phyloP scores from a whole-genome alignment of 2,797 vertebrate species.

The Phoeniculus purpureus region DNA sequence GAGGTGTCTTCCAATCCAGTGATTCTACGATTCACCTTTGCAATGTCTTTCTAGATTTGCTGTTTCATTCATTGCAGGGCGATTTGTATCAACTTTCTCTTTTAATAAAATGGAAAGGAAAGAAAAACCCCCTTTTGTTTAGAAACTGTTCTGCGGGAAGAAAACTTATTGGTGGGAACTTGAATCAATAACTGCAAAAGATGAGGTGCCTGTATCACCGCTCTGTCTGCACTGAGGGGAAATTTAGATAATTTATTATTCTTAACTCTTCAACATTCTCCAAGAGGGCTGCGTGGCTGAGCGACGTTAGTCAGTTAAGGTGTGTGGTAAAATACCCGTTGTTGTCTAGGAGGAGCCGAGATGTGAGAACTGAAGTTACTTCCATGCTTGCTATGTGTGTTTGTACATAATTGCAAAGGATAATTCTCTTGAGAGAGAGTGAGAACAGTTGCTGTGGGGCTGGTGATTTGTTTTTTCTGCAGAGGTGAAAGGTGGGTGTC shows the following conservation, averaged over 20 bases:
- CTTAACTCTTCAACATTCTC: neutral
- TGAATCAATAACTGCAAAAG: neutral
- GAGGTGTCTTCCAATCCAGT: too few relatives aligned
- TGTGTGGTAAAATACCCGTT: neutral
- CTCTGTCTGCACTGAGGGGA: neutral
- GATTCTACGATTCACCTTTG: neutral
- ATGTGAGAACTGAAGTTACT: neutral
- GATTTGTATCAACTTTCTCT: neutral
- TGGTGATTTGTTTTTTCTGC: neutral
- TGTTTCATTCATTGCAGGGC: neutral
- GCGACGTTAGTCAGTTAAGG: neutral
- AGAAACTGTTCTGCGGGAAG: neutral
- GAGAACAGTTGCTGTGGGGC: neutral
- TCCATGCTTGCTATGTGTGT: neutral
- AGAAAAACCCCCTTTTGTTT: neutral
- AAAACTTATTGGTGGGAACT: neutral
- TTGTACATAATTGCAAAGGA: neutral
- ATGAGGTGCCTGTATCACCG: neutral
- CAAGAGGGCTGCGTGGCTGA: neutral
- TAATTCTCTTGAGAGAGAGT: neutral
- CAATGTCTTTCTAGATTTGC: neutral
- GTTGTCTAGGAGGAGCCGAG: neutral
- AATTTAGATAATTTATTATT: neutral
- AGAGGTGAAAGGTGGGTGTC: too few relatives aligned
- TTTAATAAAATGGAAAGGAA: neutral